Evolutionary conservation across 37 sponge, comb jelly and placozoan species (phyloP), one percentile per base, ranked within the genome.

Genomic region (Petrosia ficiformis): DNA sequence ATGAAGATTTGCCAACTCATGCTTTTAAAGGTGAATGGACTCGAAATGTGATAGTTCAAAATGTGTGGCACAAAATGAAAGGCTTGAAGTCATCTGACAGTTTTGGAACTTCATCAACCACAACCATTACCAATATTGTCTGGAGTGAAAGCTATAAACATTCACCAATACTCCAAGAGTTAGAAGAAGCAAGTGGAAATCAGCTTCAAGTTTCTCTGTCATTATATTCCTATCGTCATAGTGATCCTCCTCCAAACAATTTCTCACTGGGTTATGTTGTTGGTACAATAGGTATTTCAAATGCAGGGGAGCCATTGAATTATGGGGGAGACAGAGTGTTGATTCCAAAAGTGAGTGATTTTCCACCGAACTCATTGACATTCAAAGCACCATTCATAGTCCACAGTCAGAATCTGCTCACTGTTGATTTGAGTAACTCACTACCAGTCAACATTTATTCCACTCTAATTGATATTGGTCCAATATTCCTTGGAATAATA

Each of bases 201-300:
- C n/a, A 68, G 10, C 59, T 83, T n/a, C n/a, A n/a, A n/a, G n/a
- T n/a, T n/a, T n/a, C n/a, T n/a, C n/a, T n/a, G n/a, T n/a, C n/a
- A n/a, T 0, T 40, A 57, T n/a, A n/a, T 58, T 70, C 34, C 31
- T 83, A 28, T 67, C 43, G 32, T 25, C 76, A 34, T 44, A 42
- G 34, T 4, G 75, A 54, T 38, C 71, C 71, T 14, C 54, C 14
- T 48, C 54, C 54, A 19, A 16, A 16, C 54, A 48, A 76, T 54
- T 72, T 72, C 42, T 66, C 75, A 6, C 34, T 67, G 34, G 82
- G 70, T 0, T 6, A 66, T 10, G 54, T 82, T n/a, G 1, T 43
- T 65, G 82, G 82, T 14, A 82, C 75, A n/a, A 82, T 82, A 39
- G 82, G 82, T 2, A 11, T 60, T n/a, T 4, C 68, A 10, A 65